Percentiles rank a stretch among this genome's conserved stretches.
Conservation (phyloP, 2,888 invertebrate species). For the Tiphia femorata region DNA sequence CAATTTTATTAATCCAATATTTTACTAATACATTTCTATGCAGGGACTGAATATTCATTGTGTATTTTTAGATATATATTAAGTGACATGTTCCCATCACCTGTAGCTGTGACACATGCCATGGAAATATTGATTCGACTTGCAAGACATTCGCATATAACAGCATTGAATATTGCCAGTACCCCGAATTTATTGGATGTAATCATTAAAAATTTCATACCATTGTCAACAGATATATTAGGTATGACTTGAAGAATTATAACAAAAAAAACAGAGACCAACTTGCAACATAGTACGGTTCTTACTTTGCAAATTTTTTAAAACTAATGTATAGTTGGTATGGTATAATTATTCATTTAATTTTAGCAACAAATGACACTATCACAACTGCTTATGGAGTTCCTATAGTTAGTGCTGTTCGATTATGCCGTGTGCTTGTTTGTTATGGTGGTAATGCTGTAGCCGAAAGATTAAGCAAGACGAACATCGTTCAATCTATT, state of each 20-base stretch:
- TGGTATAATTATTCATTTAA: too few species aligned
- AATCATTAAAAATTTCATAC: constrained; percentile 75
- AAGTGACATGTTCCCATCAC: constrained; percentile 77
- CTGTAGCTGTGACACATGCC: constrained; percentile 80
- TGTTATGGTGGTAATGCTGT: constrained; percentile 60
- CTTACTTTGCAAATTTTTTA: too few species aligned
- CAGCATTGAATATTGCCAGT: constrained; percentile 75
- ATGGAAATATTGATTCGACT: constrained; percentile 85
- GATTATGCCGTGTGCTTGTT: constrained; percentile 80
- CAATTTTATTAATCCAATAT: too few species aligned
- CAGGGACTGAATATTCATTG: neutral
- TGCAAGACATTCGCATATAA: constrained; percentile 81
- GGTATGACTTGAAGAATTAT: constrained; percentile 22
- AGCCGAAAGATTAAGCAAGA: constrained; percentile 47
- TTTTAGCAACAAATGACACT: constrained; percentile 56
- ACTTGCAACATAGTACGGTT: neutral
- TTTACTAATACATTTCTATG: too few species aligned
- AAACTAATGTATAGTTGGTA: too few species aligned
- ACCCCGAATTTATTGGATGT: constrained; percentile 76
- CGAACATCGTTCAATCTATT: constrained; percentile 72
- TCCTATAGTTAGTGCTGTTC: constrained; percentile 80
- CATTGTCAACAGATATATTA: constrained; percentile 59
- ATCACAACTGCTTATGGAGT: constrained; percentile 74
- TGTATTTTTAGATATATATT: constrained; percentile 78
- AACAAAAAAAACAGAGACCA: neutral